Evolutionary conservation across 2,888 invertebrate species (phyloP).

Genomic region (Volucella bombylans): DNA sequence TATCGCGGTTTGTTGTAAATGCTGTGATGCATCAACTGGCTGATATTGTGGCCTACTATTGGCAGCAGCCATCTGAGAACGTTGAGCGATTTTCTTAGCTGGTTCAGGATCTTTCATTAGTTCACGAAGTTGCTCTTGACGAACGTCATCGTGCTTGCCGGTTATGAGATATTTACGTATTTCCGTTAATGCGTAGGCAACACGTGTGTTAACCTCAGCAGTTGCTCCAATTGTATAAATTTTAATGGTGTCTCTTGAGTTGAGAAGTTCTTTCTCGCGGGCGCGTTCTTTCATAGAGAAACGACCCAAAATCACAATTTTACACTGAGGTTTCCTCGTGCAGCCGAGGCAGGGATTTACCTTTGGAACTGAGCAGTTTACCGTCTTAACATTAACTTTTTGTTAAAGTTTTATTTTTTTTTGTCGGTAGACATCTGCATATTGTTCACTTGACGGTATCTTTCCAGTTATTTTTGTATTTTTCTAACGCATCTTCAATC

Average conservation of each 20-base stretch:
- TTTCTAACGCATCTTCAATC: no score
- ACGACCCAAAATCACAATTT: no score
- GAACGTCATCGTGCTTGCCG: conserved; percentile 89
- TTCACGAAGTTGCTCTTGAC: conserved; percentile 92
- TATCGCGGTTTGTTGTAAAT: conserved; percentile 59
- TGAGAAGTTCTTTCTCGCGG: conserved; percentile 91
- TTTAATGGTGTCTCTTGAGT: conserved; percentile 93
- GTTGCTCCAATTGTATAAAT: conserved; percentile 93
- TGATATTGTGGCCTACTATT: conserved; percentile 77
- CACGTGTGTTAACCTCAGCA: conserved; percentile 92
- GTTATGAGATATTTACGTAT: conserved; percentile 86
- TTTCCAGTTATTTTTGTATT: conserved; percentile 82
- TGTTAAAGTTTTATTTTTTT: conserved; percentile 81
- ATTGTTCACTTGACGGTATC: no score
- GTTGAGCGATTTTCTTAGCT: conserved; percentile 80
- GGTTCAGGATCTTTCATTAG: conserved; percentile 83
- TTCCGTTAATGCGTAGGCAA: conserved; percentile 93
- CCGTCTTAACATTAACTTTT: conserved; percentile 89
- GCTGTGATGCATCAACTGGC: conserved; percentile 71
- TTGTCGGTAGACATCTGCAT: conserved; percentile 89
- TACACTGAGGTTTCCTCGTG: conserved; percentile 97
- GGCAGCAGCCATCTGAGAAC: conserved; percentile 76
- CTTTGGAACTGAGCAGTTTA: conserved; percentile 95
- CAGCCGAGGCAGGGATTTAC: conserved; percentile 94
- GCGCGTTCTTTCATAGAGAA: conserved; percentile 95